Evolutionary conservation across 2,797 vertebrate species (phyloP).

Genomic region (Harpagifer antarcticus): DNA sequence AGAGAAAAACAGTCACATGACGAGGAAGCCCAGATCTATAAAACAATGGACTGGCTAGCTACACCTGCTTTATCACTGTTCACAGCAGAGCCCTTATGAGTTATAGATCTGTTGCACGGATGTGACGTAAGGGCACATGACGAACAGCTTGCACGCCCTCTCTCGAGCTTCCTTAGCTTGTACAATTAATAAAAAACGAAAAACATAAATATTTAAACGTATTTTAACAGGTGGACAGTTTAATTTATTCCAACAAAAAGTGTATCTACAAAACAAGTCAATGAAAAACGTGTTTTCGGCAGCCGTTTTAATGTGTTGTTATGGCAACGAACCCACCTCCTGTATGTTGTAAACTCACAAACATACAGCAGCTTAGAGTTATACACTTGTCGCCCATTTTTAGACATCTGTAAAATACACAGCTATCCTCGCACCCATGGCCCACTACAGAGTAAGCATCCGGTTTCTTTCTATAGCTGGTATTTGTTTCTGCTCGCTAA

Average conservation of each 20-base stretch:
- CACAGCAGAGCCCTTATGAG: fast-evolving
- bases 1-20: slow-evolving; percentile 46
- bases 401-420: not conserved
- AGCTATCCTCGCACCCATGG: slow-evolving; percentile 57
- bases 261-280: not conserved
- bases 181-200: too few species aligned
- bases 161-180: not conserved
- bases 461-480: not conserved
- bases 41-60: fast-evolving
- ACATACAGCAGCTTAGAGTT: slow-evolving; percentile 13
- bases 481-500: not conserved
- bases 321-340: slow-evolving; percentile 59
- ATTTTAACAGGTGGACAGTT: not conserved
- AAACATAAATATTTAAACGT: not conserved
- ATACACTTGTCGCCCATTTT: not conserved
- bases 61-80: fast-evolving
- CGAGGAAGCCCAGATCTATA: not conserved
- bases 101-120: fast-evolving
- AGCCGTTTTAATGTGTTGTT: slow-evolving; percentile 34
- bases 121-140: not conserved
- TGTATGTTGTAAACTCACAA: slow-evolving; percentile 3
- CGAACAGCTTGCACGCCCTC: fast-evolving
- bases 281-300: slow-evolving; percentile 5
- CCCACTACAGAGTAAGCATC: slow-evolving; percentile 79
- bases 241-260: fast-evolving